Evolutionary conservation across 2,888 invertebrate genomes (phyloP).

Genomic region (Apeira syringaria): DNA sequence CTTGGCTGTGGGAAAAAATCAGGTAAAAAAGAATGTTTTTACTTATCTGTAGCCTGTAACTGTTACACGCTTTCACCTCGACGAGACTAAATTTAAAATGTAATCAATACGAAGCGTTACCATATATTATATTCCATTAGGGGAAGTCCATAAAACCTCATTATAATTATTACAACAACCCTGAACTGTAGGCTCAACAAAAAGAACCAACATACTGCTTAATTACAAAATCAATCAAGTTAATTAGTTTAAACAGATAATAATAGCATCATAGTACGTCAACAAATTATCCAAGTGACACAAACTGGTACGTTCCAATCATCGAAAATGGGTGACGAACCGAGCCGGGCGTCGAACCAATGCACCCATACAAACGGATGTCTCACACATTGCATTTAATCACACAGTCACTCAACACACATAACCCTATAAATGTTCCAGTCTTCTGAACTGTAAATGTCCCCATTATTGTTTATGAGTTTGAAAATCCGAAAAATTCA

Average conservation of each 20-base stretch:
- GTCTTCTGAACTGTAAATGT: conserved; percentile 32
- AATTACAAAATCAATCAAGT: conserved; percentile 11
- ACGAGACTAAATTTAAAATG: no score
- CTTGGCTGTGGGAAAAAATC: no score
- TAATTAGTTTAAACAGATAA: conserved; percentile 24
- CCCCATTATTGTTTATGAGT: conserved; percentile 43
- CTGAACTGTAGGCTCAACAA: not conserved
- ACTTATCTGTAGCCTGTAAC: no score
- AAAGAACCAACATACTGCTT: not conserved
- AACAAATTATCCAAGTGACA: conserved; percentile 37
- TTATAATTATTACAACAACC: not conserved
- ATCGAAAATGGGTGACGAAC: conserved; percentile 64
- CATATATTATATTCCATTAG: conserved; percentile 1
- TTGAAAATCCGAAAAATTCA: conserved; percentile 41
- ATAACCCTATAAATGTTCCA: conserved; percentile 49
- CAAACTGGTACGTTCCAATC: conserved; percentile 55
- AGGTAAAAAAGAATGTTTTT: no score
- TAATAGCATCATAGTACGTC: conserved; percentile 54
- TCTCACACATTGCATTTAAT: conserved; percentile 53
- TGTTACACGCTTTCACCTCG: no score
- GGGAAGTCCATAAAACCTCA: conserved; percentile 3
- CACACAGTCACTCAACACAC: conserved; percentile 61
- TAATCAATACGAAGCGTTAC: no score
- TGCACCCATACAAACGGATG: conserved; percentile 70
- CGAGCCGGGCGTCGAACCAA: conserved; percentile 56